A percentile compares a stretch with the other conserved stretches of the same genome.
Evolutionary conservation across 1,140 invertebrate genomes (phyloP).

Genomic region (Drosophila novamexicana): DNA sequence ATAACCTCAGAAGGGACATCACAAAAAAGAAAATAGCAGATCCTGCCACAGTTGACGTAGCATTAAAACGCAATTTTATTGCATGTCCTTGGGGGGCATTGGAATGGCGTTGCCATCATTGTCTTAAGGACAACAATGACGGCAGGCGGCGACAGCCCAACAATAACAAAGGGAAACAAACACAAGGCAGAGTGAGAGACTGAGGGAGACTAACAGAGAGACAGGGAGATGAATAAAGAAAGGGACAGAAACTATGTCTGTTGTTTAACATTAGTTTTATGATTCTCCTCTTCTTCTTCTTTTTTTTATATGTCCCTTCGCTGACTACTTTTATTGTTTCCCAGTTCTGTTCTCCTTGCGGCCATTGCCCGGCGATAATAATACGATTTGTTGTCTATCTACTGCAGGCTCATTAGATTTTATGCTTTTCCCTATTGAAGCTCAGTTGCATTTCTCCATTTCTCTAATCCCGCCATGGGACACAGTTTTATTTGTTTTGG

Average conservation of each 20-base stretch:
- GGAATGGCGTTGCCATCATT: slow-evolving; percentile 60
- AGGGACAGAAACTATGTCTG: slow-evolving; percentile 1
- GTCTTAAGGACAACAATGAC: slow-evolving; percentile 67
- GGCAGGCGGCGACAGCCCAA: slow-evolving; percentile 57
- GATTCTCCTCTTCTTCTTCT: slow-evolving; percentile 28
- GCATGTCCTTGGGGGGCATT: slow-evolving; percentile 67
- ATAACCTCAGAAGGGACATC: slow-evolving; percentile 2
- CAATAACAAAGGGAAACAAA: slow-evolving; percentile 12
- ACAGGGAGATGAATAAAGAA: background rate
- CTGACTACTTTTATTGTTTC: slow-evolving; percentile 72
- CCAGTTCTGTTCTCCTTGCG: slow-evolving; percentile 36
- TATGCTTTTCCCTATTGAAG: slow-evolving; percentile 40
- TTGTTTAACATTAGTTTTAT: slow-evolving; percentile 78
- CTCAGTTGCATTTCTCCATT: slow-evolving; percentile 20
- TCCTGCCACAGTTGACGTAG: slow-evolving; percentile 56
- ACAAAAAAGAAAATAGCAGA: slow-evolving; percentile 19
- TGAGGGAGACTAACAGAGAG: background rate
- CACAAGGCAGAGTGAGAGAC: background rate
- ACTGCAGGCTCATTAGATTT: slow-evolving; percentile 80
- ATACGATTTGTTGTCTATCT: slow-evolving; percentile 68
- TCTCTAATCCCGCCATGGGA: background rate
- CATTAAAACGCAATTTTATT: slow-evolving; percentile 82
- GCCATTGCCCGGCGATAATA: slow-evolving; percentile 70
- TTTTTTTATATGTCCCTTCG: slow-evolving; percentile 58
- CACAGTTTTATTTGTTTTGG: background rate